Base-by-base conservation (phyloP, 2,113 vertebrate genomes). In the Verasper variegatus region DNA sequence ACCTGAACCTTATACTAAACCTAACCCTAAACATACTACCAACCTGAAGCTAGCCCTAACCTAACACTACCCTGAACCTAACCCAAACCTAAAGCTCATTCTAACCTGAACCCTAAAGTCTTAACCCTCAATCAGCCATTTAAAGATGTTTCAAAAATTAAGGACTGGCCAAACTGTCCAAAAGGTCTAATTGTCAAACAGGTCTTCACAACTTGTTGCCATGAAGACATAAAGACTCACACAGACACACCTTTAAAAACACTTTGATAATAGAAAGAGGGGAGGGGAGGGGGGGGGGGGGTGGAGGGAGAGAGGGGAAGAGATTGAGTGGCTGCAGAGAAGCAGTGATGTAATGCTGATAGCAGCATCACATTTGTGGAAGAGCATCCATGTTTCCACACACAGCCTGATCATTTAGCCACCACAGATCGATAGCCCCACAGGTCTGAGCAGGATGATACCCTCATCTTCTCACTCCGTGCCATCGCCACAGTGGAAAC, bases 331-430 rank as follows among this genome's bases (percentile, higher is more conserved):
- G 58, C 85, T 91, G 86, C 88, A 88, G 85, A 80, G 79, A 72
- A 79, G 84, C 87, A 87, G 87, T 92, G 91, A 92, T 88, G 88
- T 92, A 89, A 91, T 91, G 88, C 91, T 86, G 87, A 91, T 87
- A 89, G 80, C 86, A 80, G 89, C 89, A 89, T 88, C 88, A 85
- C 76, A 66, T 80, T 31, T 85, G 83, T 81, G 86, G 86, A 77
- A 80, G 75, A 84, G 88, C 89, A 74, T 88, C 89, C 91, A 84
- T 92, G 91, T 92, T 92, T 90, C 84, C 83, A 92, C 90, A 84
- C 87, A 72, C 49, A 73, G 58, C 80, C 81, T 42, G 88, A 90
- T 91, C 90, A 37, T 81, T 87, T 86, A 57, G 12, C 85, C 88
- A 78, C 88, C 84, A 74, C 91, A 90, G 84, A 91, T 92, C 91